Percentiles rank a stretch among this genome's conserved stretches.
phyloP scores from a whole-genome alignment of 2,797 vertebrate species.

The Fundulus diaphanus region DNA sequence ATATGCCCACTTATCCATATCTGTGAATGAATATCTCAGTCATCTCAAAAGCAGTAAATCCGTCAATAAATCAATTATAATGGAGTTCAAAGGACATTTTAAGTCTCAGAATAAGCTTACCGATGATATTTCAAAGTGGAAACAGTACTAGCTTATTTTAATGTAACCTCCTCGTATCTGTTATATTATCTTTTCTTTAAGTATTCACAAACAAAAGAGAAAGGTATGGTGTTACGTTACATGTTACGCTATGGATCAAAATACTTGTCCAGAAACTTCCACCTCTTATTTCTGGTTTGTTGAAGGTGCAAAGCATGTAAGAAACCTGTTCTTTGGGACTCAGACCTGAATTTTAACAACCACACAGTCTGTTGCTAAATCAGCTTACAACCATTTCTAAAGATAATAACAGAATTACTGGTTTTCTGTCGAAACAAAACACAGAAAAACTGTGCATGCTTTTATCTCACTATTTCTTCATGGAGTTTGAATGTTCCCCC shows the following conservation, averaged over 20 bases:
- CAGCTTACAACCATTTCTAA: background rate
- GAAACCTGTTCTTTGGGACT: background rate
- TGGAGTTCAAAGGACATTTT: background rate
- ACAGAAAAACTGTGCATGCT: background rate
- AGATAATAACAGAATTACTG: background rate
- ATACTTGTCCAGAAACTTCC: background rate
- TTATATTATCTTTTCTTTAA: background rate
- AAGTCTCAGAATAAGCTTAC: background rate
- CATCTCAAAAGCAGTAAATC: conserved; percentile 13
- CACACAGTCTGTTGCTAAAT: background rate
- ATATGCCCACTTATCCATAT: conserved; percentile 8
- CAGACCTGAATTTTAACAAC: background rate
- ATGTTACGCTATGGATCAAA: background rate
- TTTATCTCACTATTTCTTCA: background rate
- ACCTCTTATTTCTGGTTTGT: background rate
- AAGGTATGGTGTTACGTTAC: too few species aligned
- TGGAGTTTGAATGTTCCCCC: background rate
- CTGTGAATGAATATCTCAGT: background rate
- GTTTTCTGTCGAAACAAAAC: background rate
- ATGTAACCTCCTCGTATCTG: background rate
- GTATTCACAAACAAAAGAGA: background rate
- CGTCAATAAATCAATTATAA: background rate
- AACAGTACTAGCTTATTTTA: background rate
- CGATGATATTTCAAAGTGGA: background rate
- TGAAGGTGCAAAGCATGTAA: background rate